Evolutionary conservation across 1,140 invertebrate species (phyloP), one percentile per base, ranked within the genome.

Genomic region (Microplitis mediator): DNA sequence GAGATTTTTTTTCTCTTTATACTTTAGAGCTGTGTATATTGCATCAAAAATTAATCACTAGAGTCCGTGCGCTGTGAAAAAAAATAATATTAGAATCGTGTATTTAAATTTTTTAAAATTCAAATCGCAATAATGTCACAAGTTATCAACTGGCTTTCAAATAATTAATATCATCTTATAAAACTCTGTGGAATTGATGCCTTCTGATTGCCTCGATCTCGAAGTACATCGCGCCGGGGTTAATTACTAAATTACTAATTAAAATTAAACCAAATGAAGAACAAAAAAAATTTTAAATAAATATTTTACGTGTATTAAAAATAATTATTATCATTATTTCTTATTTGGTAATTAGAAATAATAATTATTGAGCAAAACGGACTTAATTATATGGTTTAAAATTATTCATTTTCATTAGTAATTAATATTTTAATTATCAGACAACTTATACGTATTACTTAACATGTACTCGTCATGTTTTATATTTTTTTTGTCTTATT

Each of bases 41-140:
- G 65, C 65, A 67, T 67, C 14, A 23, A 50, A 54, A 67, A 67
- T 67, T 67, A 14, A 23, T 54, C 23, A 31, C 16, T 67, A 67
- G 32, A 67, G 31, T 54, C 50, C 50, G 50, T 51, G 50, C 11
- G 63, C 63, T 67, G 45, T 52, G 65, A 67, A 67, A 54, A 23
- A 51, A 23, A 54, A 32, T 23, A 54, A 50, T 67, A 34, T 32
- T 51, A 52, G 31, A 67, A 4, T 50, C 31, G 39, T 67, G 51
- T 67, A 34, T 34, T 67, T 32, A 52, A 67, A 54, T 67, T 67
- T 54, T 65, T 54, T 34, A 67, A 67, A 14, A 67, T 51, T 52
- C n/a, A 32, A 52, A 51, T 54, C 52, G 50, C 65, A 52, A 65
- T 67, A 51, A 67, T 16, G 23, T 62, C 14, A 39, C 35, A 35